Percentiles rank a stretch among this genome's conserved stretches.
Conservation (phyloP, 2,113 vertebrate species). For the Myotis yumanensis region DNA sequence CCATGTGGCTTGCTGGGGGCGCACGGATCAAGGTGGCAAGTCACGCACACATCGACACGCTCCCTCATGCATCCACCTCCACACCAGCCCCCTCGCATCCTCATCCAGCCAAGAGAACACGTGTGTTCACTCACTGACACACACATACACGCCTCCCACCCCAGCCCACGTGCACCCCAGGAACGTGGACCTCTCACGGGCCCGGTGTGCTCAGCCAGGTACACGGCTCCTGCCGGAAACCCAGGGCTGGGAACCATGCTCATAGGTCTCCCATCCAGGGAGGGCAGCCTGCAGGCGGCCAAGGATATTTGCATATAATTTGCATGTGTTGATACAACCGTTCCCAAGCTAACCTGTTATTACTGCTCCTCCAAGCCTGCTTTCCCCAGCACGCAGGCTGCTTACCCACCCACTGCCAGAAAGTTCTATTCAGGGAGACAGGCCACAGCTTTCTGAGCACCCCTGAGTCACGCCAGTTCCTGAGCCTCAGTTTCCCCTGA, state of each 20-base stretch:
- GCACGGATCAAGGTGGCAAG: constrained; percentile 10
- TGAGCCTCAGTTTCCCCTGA: background rate
- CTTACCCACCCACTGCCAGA: constrained; percentile 34
- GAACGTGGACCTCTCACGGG: rapidly evolving
- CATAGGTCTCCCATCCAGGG: background rate
- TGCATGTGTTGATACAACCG: constrained; percentile 50
- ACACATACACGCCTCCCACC: background rate
- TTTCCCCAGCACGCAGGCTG: background rate
- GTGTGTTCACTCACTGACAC: background rate
- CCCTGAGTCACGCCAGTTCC: background rate
- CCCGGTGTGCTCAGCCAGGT: too few species aligned
- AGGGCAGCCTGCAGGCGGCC: background rate
- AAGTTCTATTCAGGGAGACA: background rate
- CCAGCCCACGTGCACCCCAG: background rate
- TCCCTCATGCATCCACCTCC: constrained; percentile 16
- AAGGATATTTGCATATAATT: constrained; percentile 58
- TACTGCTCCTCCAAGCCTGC: background rate
- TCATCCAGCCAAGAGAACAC: background rate
- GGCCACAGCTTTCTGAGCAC: background rate
- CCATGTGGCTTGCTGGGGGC: background rate
- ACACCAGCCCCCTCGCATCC: background rate
- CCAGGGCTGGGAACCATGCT: background rate
- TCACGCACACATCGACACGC: background rate
- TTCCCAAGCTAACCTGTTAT: constrained; percentile 60
- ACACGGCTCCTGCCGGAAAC: background rate